Evolutionary conservation across 2,113 vertebrate species (phyloP).

Genomic region (Odontesthes bonariensis): DNA sequence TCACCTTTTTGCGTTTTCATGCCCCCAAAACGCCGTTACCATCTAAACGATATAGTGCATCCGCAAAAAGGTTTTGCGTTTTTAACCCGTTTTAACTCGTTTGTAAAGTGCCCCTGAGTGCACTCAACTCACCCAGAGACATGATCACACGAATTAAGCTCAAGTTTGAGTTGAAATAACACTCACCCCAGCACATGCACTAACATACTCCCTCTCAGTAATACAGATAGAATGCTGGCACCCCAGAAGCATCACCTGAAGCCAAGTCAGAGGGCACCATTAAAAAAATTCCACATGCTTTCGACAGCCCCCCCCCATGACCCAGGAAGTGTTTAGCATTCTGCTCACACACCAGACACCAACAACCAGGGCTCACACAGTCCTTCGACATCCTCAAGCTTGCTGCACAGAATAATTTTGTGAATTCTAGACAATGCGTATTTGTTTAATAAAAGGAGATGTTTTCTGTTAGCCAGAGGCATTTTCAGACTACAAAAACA

Average conservation of each 20-base stretch:
- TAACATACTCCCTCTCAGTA: conserved; percentile 47
- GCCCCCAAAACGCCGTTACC: too few species aligned
- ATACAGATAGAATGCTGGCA: conserved; percentile 54
- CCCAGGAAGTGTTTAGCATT: conserved; percentile 71
- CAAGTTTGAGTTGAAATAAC: conserved; percentile 20
- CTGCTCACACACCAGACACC: conserved; percentile 60
- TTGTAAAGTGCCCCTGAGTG: too few species aligned
- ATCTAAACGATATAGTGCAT: too few species aligned
- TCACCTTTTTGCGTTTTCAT: too few species aligned
- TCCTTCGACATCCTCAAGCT: conserved; percentile 69
- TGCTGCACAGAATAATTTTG: conserved; percentile 14
- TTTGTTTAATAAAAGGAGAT: conserved; percentile 43
- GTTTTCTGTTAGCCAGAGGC: conserved; percentile 47
- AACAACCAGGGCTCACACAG: conserved; percentile 78
- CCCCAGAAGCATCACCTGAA: conserved; percentile 72
- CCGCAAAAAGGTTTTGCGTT: too few species aligned
- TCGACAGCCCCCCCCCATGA: conserved; percentile 43
- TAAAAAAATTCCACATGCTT: conserved; percentile 75
- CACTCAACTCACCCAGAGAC: conserved; percentile 20
- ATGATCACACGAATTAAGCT: conserved; percentile 12
- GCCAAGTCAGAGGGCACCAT: conserved; percentile 73
- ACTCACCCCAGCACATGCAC: conserved; percentile 23
- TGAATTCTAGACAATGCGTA: conserved; percentile 23
- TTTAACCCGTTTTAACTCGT: too few species aligned
- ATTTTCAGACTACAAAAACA: conserved; percentile 35